These are phyloP conservation scores for Terrapene triunguis DNA, from an alignment of 2,113 vertebrate genomes.

Conservation along the genomic window DNA sequence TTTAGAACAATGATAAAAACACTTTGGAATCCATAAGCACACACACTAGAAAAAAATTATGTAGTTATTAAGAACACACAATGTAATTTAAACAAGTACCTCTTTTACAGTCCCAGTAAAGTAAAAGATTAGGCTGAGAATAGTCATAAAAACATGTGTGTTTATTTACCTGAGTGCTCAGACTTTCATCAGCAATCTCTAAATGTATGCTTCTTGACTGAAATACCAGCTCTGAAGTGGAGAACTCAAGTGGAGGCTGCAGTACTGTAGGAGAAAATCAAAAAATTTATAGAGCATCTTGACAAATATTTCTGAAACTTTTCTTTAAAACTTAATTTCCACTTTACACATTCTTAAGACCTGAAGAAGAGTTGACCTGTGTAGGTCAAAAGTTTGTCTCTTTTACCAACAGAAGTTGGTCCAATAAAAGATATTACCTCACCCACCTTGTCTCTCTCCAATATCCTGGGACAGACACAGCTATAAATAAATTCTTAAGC, in stretches of 20 bases:
- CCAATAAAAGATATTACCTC: background rate
- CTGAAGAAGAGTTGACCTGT: background rate
- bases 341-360: background rate
- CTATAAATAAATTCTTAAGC: background rate
- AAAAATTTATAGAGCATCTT: slow-evolving; percentile 7
- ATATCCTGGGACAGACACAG: background rate
- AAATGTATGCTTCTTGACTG: slow-evolving; percentile 11
- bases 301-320: background rate
- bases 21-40: background rate
- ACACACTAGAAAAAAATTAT: background rate
- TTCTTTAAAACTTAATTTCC: background rate
- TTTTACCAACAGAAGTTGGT: background rate
- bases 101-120: background rate
- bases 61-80: background rate
- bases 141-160: background rate
- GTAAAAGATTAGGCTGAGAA: background rate
- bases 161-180: slow-evolving; percentile 75
- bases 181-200: background rate
- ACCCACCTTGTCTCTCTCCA: background rate
- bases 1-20: background rate
- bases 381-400: background rate
- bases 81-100: background rate
- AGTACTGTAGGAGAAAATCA: slow-evolving; percentile 73
- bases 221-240: slow-evolving; percentile 78
- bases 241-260: slow-evolving; percentile 78